phyloP scores from a whole-genome alignment of 1,140 invertebrate species.

The Atta colombica region DNA sequence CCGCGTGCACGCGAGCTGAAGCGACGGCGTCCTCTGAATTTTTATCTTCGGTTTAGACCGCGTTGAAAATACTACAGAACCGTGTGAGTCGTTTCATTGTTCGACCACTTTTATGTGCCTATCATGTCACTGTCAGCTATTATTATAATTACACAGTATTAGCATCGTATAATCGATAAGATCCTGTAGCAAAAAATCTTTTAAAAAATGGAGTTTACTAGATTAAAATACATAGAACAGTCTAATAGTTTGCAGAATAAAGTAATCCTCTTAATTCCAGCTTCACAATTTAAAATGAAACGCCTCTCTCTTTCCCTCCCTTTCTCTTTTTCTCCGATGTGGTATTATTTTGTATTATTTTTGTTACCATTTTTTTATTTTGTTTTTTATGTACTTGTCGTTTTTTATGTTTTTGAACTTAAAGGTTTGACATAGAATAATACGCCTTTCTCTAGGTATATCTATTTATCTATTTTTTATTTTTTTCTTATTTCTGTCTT shows the following conservation, averaged over 20 bases:
- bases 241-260: background rate
- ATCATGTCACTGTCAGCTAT: too few species aligned
- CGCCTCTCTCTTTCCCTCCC: too few species aligned
- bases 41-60: conserved; percentile 28
- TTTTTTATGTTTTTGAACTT: too few species aligned
- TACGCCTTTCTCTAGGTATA: too few species aligned
- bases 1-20: conserved; percentile 10
- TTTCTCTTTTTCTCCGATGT: too few species aligned
- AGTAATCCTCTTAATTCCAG: background rate
- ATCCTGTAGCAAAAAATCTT: background rate
- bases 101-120: background rate
- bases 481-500: background rate
- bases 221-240: background rate
- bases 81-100: background rate
- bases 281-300: background rate
- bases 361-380: too few species aligned
- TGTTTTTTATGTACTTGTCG: too few species aligned
- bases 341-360: too few species aligned
- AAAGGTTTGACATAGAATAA: too few species aligned
- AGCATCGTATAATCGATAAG: background rate
- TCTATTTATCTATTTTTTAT: background rate
- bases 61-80: background rate
- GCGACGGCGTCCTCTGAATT: conserved; percentile 39
- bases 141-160: background rate
- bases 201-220: background rate